Evolutionary conservation across 2,888 invertebrate species (phyloP), one percentile per base, ranked within the genome.

Genomic region (Drosophila seclusa): DNA sequence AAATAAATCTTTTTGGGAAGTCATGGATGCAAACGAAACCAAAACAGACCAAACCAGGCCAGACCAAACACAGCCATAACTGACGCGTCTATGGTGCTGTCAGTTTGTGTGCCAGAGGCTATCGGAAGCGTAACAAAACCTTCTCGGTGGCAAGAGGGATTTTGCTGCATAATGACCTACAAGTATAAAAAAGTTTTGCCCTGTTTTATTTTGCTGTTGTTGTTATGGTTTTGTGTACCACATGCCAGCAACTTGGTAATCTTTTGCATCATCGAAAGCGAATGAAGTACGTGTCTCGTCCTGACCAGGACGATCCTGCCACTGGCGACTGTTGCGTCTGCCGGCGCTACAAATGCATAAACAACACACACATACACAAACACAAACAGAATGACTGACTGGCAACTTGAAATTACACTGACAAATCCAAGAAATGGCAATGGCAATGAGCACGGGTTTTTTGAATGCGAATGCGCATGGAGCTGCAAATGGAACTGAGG

Each of bases 261-360:
- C 88, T 86, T 88, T 88, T 74, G 87, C 89, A 85, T 85, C 89
- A 90, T 79, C 88, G 86, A 87, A 69, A 85, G 72, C 77, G 80
- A 81, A 86, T 78, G 77, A 83, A 90, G 83, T 90, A 88, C 86
- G 86, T 86, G 86, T 72, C 68, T 42, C 66, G 72, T 53, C 36
- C 64, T 36, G 42, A 50, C 36, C 60, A 52, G 36, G 40, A 48
- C 54, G 38, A 45, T 32, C 50, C 59, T 49, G 60, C 53, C 40
- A 63, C 21, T 57, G 61, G 78, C 76, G 79, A 87, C 83, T 82
- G 82, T 87, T 85, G 83, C 84, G 83, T 86, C 74, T 73, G 52
- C 60, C 52, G 50, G 53, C 52, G 45, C 72, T 77, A 68, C 61
- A 88, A 90, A 90, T 90, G 86, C 86, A 87, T 87, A 87, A 88